Base-by-base conservation (phyloP, 2,113 vertebrate genomes). In the Lutjanus erythropterus region DNA sequence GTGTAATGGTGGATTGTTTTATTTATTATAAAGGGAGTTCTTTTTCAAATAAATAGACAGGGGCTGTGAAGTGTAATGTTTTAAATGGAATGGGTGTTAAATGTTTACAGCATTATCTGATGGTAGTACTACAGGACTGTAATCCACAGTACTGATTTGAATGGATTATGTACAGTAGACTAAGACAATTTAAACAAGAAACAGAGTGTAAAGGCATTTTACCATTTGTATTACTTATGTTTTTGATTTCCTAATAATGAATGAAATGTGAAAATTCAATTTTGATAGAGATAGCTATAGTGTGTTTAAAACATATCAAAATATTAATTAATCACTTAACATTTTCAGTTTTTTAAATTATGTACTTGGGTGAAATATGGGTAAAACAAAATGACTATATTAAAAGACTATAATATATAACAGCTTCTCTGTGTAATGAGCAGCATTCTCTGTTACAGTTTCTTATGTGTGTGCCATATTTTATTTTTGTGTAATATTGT, bases 101-200 rank as follows among this genome's bases (percentile, higher is more conserved):
- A 37, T 69, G 25, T 58, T 50, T 23, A n/a, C 10, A 42, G 33
- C 29, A 47, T 53, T 59, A 47, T 29, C 41, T 70, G 42, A 55
- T 59, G 9, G 18, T 81, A 41, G 55, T 37, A 42, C 31, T 46
- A 71, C 59, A 56, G 4, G 6, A 31, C 15, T 55, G 56, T 70
- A 86, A 80, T 84, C 61, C 55, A 76, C 18, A 29, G 68, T 47
- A 42, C 23, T 18, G 31, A 8, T 86, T 76, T 87, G 35, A 83
- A 80, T 76, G 56, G 78, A 85, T 85, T 82, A 58, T 9, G 41
- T 44, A 41, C 25, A 44, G 12, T 3, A 21, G 23, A 6, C 60
- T 56, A 56, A 84, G 33, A 23, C 65, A 60, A 60, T 79, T 79
- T 70, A 52, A 67, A 49, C 14, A 50, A 39, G 53, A 37, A 2